Conservation (phyloP, 2,797 vertebrate genomes). For the Silurus lanzhouensis region DNA sequence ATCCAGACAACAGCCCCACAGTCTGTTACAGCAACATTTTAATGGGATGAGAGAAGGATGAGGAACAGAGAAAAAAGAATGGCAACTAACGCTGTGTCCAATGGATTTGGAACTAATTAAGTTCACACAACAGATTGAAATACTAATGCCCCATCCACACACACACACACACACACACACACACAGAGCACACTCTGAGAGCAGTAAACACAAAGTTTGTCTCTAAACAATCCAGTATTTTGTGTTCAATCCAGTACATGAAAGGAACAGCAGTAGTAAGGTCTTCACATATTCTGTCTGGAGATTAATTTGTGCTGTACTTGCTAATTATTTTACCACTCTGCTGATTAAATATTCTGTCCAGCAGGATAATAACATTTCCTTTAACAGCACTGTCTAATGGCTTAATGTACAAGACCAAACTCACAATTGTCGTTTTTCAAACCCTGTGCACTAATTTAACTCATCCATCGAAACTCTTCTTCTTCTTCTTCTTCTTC, state of each 20-base stretch:
- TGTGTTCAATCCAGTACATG: constrained; percentile 69
- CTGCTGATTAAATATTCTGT: background rate
- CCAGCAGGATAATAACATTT: background rate
- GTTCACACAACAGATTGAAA: constrained; percentile 53
- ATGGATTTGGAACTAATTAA: constrained; percentile 59
- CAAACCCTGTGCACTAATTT: background rate
- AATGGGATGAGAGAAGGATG: constrained; percentile 47
- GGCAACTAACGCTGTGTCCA: constrained; percentile 49
- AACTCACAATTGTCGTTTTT: background rate
- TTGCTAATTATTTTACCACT: background rate
- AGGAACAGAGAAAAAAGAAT: constrained; percentile 44
- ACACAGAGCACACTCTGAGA: constrained; percentile 36
- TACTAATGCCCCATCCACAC: background rate
- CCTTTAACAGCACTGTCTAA: background rate
- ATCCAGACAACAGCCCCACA: constrained; percentile 29
- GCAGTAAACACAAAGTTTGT: constrained; percentile 68
- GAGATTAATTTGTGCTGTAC: background rate
- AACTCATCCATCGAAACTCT: background rate
- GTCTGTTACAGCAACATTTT: constrained; percentile 48
- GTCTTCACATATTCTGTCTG: constrained; percentile 33
- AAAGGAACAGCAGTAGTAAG: constrained; percentile 70
- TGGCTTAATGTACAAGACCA: background rate
- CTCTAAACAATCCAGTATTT: constrained; percentile 75
- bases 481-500: no score
- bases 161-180: constrained; percentile 26